Evolutionary conservation across 2,797 vertebrate species (phyloP).

Genomic region (Darevskia nairensis): DNA sequence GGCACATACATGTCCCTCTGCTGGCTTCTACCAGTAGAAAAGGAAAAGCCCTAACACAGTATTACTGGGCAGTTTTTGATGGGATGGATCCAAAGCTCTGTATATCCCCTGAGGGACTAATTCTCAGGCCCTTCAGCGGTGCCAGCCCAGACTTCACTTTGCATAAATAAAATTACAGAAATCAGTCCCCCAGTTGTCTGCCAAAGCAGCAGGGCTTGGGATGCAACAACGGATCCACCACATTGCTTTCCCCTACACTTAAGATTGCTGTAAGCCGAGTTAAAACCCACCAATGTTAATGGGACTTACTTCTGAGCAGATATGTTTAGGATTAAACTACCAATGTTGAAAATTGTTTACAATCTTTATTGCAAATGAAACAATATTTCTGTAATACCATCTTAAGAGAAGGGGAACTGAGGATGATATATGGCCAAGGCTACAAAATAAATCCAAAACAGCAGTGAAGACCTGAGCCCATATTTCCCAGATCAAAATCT

Average conservation of each 20-base stretch:
- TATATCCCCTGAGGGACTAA: too few relatives aligned
- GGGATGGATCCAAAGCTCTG: too few relatives aligned
- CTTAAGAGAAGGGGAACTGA: neutral
- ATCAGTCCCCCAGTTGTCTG: too few relatives aligned
- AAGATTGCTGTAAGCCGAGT: neutral
- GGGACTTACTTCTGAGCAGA: neutral
- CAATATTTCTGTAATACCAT: neutral
- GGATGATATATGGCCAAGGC: neutral
- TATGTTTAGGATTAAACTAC: neutral
- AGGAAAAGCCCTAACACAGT: too few relatives aligned
- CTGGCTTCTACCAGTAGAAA: too few relatives aligned
- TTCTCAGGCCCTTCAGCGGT: too few relatives aligned
- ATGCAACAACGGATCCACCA: neutral
- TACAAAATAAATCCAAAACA: slow-evolving; percentile 3
- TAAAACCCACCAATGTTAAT: neutral
- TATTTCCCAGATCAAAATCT: neutral
- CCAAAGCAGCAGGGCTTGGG: too few relatives aligned
- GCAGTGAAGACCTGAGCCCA: neutral
- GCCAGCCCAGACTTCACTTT: too few relatives aligned
- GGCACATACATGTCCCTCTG: too few relatives aligned
- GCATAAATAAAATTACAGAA: too few relatives aligned
- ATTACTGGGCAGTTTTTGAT: too few relatives aligned
- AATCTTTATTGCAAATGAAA: neutral
- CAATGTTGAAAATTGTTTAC: neutral
- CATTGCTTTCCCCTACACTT: neutral